Evolutionary conservation across 2,113 vertebrate species (phyloP).

Genomic region (Progne subis): DNA sequence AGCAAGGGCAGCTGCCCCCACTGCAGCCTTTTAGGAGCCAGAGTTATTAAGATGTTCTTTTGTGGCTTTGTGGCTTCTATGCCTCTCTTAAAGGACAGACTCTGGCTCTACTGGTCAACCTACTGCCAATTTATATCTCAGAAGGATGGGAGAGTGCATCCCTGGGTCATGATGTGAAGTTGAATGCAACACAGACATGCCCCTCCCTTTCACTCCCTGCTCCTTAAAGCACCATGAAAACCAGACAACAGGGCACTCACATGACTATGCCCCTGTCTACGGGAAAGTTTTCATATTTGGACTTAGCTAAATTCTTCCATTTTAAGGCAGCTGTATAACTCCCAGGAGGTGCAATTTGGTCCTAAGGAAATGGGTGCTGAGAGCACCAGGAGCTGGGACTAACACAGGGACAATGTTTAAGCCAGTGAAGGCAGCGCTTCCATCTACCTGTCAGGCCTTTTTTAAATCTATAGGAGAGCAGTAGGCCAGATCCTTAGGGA

Average conservation of each 20-base stretch:
- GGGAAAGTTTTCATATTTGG: not conserved
- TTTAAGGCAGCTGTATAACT: not conserved
- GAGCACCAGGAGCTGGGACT: not conserved
- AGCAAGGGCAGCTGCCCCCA: not conserved
- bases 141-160: not conserved
- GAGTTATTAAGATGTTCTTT: constrained; percentile 2
- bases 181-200: not conserved
- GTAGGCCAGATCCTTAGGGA: accelerated
- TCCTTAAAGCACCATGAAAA: not conserved
- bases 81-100: not conserved
- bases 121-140: not conserved
- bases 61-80: not conserved
- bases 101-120: not conserved
- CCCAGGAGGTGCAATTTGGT: not conserved
- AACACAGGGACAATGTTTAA: not conserved
- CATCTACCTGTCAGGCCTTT: not conserved
- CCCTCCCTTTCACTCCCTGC: not conserved
- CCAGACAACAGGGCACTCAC: not conserved
- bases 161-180: not conserved
- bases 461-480: not conserved
- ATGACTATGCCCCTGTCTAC: not conserved
- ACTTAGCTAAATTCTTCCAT: not conserved
- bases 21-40: not conserved
- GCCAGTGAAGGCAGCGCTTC: not conserved
- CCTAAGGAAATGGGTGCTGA: not conserved